A percentile compares a stretch with the other conserved stretches of the same genome.
phyloP scores from a whole-genome alignment of 2,797 vertebrate species.

The Cryptoprocta ferox region DNA sequence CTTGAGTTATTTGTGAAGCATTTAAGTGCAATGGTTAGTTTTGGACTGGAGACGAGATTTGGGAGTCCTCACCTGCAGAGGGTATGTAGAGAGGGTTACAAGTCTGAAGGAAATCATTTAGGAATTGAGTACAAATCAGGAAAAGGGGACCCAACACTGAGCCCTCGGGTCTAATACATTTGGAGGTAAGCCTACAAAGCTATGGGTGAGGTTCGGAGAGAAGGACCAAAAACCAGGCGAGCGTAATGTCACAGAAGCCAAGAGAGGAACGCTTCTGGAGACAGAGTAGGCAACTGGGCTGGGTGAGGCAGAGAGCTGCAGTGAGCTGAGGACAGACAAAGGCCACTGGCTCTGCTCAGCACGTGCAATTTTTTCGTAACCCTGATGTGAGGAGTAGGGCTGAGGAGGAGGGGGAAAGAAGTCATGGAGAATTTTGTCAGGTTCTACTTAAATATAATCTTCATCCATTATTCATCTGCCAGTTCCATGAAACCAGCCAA shows the following conservation, averaged over 20 bases:
- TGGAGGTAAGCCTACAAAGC: background rate
- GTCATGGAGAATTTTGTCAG: background rate
- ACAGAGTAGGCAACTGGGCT: background rate
- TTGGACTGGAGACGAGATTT: background rate
- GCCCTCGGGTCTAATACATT: background rate
- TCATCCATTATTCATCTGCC: background rate
- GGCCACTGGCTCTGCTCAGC: background rate
- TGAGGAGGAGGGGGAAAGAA: background rate
- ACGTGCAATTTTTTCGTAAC: background rate
- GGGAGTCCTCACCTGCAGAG: background rate
- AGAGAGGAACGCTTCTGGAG: background rate
- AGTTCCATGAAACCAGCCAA: background rate
- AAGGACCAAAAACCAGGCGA: background rate
- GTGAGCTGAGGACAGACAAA: background rate
- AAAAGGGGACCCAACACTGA: background rate
- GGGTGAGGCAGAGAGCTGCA: background rate
- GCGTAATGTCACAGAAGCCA: background rate
- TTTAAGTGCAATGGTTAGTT: background rate
- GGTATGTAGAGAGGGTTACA: background rate
- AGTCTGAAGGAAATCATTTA: background rate
- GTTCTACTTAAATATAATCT: background rate
- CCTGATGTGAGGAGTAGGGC: background rate
- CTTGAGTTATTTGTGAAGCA: background rate
- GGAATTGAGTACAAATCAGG: background rate
- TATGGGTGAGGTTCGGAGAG: background rate